These are phyloP conservation scores for Eilema caniola DNA, from an alignment of 2,888 invertebrate genomes.

Conservation along the genomic window DNA sequence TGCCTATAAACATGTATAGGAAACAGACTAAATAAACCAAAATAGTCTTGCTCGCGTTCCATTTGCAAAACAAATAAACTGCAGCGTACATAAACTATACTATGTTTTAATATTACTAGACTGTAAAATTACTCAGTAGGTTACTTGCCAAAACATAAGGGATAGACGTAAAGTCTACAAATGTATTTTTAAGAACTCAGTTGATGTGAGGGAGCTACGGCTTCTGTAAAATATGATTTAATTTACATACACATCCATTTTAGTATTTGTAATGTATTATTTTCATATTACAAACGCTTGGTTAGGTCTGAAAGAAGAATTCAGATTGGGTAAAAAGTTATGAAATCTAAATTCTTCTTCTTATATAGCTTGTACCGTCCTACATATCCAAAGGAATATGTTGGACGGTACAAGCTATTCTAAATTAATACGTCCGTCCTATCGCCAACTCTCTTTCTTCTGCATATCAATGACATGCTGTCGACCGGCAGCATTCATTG, in stretches of 20 bases:
- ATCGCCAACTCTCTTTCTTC: too few species aligned
- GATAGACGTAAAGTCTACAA: constrained; percentile 12
- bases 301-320: not conserved
- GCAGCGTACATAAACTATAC: not conserved
- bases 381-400: too few species aligned
- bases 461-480: too few species aligned
- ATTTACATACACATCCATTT: constrained; percentile 20
- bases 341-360: too few species aligned
- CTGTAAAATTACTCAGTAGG: constrained; percentile 9
- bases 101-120: constrained; percentile 12
- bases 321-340: not conserved
- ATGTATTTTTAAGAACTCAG: constrained; percentile 10
- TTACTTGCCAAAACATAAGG: constrained; percentile 5
- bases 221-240: constrained; percentile 8
- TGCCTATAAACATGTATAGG: not conserved
- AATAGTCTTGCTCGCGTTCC: constrained; percentile 6
- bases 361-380: too few species aligned
- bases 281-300: not conserved
- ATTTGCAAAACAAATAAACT: constrained; percentile 18
- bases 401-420: too few species aligned
- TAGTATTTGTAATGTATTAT: not conserved
- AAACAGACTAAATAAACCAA: constrained; percentile 1
- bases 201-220: not conserved
- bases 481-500: too few species aligned
- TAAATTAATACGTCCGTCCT: too few species aligned